Evolutionary conservation across 2,888 invertebrate species (phyloP), one percentile per base, ranked within the genome.

Genomic region (Drosophila formosana): DNA sequence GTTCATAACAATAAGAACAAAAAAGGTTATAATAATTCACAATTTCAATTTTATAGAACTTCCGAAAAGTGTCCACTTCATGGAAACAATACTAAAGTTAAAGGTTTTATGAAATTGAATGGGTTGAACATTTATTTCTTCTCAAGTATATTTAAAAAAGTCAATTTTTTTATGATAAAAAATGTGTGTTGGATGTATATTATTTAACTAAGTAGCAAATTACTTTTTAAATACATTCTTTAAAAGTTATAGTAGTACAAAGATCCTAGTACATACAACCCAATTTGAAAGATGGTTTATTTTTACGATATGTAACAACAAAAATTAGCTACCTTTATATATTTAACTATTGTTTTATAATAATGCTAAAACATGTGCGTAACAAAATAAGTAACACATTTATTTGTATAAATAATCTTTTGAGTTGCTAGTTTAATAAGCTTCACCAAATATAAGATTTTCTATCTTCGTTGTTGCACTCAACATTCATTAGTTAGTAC

Each of bases 291-390:
- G 63, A 67, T 80, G 62, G 13, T 39, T 64, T 53, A 69, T 69
- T 66, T 63, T 65, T 9, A 43, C 65, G 78, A 75, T 77, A 75
- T 77, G 72, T 75, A 45, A 62, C 55, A 76, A 78, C 52, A 73
- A 70, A 77, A 77, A 63, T 63, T 57, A 47, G 63, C 74, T 75
- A 57, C 7, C 18, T 57, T 37, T 57, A 72, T 45, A 63, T 62
- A 71, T 68, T 76, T 77, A 58, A 66, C 84, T 86, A 86, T 80
- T 80, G 84, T 58, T 72, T 28, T 60, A 81, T 18, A 86, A 62
- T 79, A 84, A 79, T 84, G 75, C 80, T 72, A 68, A 39, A 75
- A 78, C 66, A 82, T 83, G 88, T 83, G 88, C 88, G 88, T 87
- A 84, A 83, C 82, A 73, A 67, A 83, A 56, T 63, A 46, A 56